Base-by-base conservation (phyloP, 2,797 vertebrate species). In the Sebastes vulpes region DNA sequence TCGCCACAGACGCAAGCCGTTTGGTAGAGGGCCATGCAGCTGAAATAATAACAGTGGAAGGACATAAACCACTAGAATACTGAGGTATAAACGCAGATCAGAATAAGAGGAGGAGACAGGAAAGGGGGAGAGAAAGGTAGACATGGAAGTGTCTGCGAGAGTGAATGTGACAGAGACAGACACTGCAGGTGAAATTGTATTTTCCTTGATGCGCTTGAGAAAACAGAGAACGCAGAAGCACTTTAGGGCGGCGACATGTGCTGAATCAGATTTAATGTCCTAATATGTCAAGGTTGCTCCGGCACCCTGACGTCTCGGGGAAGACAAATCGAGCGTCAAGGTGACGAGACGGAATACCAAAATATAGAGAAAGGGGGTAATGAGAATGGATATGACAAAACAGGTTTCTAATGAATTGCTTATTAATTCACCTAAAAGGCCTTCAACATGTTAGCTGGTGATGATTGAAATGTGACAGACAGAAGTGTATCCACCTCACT, bases 191-290 rank as follows among this genome's bases (percentile, higher is more conserved):
- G 81, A 90, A 91, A 93, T 87, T 85, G 81, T 83, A 90, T 85
- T 92, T 93, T 92, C 85, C 79, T 67, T 67, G 84, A 90, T 75
- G 68, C 73, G 79, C 92, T 84, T 79, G 84, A 91, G 83, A 87
- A 92, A 92, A 90, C 92, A 77, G 70, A 87, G 84, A 91, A 83
- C 84, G 82, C 70, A 79, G 83, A 87, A 78, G 77, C 84, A 87
- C 88, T 92, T 93, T 68, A 70, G 79, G 81, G 84, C 4, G 18
- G 60, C 68, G 86, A 91, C 85, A 89, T 89, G 90, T 86, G 76
- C 88, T 92, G 92, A 93, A 94, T 93, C 90, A 85, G 76, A 91
- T 91, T 91, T 93, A 90, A 95, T 94, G 90, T 92, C 84, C 87
- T 89, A 87, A 91, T 93, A 93, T 90, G 92, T 94, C 92, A 94